These are phyloP conservation scores for Amphiprion ocellaris DNA, from an alignment of 2,113 vertebrate genomes.

Conservation along the genomic window DNA sequence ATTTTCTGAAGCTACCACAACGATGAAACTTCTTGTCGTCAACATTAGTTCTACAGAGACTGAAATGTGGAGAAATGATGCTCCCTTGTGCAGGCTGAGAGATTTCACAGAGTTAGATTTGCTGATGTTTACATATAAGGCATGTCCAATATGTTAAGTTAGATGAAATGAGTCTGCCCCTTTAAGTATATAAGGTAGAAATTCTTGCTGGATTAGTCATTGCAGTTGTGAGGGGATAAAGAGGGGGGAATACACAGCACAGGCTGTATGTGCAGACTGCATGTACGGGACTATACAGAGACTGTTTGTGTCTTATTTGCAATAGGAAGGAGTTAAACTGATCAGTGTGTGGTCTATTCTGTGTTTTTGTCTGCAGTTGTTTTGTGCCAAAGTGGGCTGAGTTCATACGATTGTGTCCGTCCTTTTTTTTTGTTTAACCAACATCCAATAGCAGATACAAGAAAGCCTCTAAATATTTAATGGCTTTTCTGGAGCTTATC, in stretches of 20 bases:
- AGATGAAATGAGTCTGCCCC: conserved; percentile 48
- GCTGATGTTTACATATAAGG: conserved; percentile 6
- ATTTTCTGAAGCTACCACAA: conserved; percentile 23
- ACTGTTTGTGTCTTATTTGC: conserved; percentile 43
- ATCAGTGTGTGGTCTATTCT: conserved; percentile 34
- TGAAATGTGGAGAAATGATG: background rate
- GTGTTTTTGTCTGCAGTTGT: conserved; percentile 39
- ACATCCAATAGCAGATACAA: conserved; percentile 64
- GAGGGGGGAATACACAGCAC: conserved; percentile 54
- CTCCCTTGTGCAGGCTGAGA: background rate
- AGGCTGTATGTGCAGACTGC: conserved; percentile 31
- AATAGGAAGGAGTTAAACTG: conserved; percentile 20
- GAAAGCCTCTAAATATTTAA: conserved; percentile 70
- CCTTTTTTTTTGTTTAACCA: conserved; percentile 64
- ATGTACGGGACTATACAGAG: conserved; percentile 30
- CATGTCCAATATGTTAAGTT: conserved; percentile 19
- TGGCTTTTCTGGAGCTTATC: conserved; percentile 67
- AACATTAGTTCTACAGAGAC: conserved; percentile 20
- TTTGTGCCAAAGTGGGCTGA: conserved; percentile 14
- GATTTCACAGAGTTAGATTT: background rate
- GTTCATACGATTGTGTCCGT: conserved; percentile 41
- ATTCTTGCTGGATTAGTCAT: conserved; percentile 79
- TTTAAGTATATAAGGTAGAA: conserved; percentile 77
- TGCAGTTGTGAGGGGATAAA: conserved; percentile 69
- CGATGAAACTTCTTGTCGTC: conserved; percentile 29